Percentiles rank a stretch among this genome's conserved stretches.
Evolutionary conservation across 2,797 vertebrate species (phyloP).

Genomic region (Chrysocyon brachyurus): DNA sequence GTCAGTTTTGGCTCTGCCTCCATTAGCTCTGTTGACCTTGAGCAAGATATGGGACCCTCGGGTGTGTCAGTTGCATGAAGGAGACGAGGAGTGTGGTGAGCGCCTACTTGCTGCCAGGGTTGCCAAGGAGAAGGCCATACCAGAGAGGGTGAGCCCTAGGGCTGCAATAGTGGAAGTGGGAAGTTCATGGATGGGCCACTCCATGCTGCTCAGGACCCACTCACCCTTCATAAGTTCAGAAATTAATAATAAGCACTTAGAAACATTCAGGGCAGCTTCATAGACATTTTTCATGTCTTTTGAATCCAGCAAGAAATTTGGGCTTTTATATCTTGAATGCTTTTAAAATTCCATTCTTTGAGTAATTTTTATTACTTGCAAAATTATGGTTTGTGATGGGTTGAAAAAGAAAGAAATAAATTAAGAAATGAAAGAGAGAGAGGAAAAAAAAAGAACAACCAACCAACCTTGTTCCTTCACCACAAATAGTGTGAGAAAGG

Average conservation of each 20-base stretch:
- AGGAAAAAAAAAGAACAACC: not conserved
- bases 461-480: not conserved
- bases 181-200: fast-evolving
- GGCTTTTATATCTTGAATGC: not conserved
- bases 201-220: not conserved
- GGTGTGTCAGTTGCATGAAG: not conserved
- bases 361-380: constrained; percentile 21
- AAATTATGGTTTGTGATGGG: constrained; percentile 3
- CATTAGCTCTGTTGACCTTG: not conserved
- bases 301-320: constrained; percentile 10
- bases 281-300: not conserved
- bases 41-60: not conserved
- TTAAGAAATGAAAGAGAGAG: not conserved
- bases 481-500: not conserved
- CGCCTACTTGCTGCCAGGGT: not conserved
- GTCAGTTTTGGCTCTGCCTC: not conserved
- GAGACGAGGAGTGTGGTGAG: not conserved
- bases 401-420: not conserved
- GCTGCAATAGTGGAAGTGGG: not conserved
- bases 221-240: not conserved
- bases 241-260: not conserved
- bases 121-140: not conserved
- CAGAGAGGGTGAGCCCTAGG: not conserved
- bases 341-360: constrained; percentile 39
- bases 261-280: not conserved